phyloP scores from a whole-genome alignment of 2,888 invertebrate genomes.

The Erannis defoliaria region DNA sequence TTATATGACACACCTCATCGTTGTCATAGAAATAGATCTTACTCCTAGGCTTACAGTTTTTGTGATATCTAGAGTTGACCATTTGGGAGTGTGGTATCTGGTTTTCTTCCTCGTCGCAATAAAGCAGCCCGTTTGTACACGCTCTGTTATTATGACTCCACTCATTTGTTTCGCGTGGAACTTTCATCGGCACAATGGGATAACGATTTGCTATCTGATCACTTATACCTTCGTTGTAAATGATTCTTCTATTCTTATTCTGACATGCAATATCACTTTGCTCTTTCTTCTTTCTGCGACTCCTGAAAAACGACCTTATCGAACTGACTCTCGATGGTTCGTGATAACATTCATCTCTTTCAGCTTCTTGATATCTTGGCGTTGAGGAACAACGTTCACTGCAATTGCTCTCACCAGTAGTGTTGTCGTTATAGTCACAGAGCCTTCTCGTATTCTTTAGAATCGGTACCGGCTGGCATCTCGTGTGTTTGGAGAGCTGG shows the following conservation, averaged over 20 bases:
- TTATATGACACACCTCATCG: conserved; percentile 41
- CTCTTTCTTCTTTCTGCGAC: conserved; percentile 32
- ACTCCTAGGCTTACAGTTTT: conserved; percentile 51
- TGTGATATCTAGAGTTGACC: conserved; percentile 64
- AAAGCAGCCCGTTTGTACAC: conserved; percentile 21
- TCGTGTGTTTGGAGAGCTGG: conserved; percentile 20
- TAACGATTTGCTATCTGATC: conserved; percentile 48
- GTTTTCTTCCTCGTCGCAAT: conserved; percentile 27
- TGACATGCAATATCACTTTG: not conserved
- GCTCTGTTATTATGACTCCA: conserved; percentile 38
- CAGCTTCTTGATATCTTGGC: conserved; percentile 39
- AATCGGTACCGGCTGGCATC: conserved; percentile 32
- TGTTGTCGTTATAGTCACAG: not conserved
- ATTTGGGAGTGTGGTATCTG: conserved; percentile 60
- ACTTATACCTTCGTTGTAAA: conserved; percentile 74
- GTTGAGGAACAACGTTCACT: conserved; percentile 5
- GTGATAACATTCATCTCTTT: conserved; percentile 43
- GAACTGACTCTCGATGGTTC: conserved; percentile 37
- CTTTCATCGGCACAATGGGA: conserved; percentile 21
- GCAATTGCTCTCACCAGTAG: not conserved
- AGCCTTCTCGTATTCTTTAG: conserved; percentile 13
- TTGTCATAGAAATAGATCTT: conserved; percentile 40
- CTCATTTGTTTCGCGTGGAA: conserved; percentile 24
- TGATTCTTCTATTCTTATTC: conserved; percentile 48
- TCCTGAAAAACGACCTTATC: conserved; percentile 42